Conservation (phyloP, 2,797 vertebrate genomes). For the Anisognathus igniventris region DNA sequence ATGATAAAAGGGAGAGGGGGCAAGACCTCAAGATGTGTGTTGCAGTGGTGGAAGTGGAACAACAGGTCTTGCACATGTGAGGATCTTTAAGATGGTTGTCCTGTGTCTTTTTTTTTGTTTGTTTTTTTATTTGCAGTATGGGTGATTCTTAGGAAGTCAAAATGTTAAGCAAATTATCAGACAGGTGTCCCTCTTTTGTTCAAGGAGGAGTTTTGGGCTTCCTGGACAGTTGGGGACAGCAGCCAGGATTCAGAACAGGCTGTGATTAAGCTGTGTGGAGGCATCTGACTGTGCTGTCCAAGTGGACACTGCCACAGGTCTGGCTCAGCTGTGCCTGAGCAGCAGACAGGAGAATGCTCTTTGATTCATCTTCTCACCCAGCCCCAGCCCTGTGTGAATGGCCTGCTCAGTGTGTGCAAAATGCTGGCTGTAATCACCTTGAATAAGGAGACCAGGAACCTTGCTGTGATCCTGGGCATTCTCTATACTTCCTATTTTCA, state of each 20-base stretch:
- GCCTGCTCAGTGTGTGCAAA: neutral
- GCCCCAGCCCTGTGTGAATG: neutral
- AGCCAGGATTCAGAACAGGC: neutral
- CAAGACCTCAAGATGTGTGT: neutral
- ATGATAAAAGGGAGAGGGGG: neutral
- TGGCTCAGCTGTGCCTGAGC: too few species aligned
- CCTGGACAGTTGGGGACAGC: neutral
- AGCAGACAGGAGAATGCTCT: neutral
- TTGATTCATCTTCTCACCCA: neutral
- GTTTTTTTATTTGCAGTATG: neutral
- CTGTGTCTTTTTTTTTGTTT: neutral
- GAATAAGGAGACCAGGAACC: fast-evolving
- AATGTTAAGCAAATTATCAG: neutral
- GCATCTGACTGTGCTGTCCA: neutral
- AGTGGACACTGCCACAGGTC: neutral
- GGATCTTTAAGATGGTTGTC: neutral
- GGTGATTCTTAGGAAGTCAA: neutral
- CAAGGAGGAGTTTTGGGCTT: neutral
- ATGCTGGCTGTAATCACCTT: neutral
- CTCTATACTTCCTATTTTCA: neutral
- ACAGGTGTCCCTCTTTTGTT: neutral
- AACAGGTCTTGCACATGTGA: neutral
- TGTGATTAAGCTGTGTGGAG: fast-evolving
- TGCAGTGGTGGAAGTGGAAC: neutral
- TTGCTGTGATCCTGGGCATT: neutral